Conservation (phyloP, 2,888 invertebrate genomes). For the Globia sparganii region DNA sequence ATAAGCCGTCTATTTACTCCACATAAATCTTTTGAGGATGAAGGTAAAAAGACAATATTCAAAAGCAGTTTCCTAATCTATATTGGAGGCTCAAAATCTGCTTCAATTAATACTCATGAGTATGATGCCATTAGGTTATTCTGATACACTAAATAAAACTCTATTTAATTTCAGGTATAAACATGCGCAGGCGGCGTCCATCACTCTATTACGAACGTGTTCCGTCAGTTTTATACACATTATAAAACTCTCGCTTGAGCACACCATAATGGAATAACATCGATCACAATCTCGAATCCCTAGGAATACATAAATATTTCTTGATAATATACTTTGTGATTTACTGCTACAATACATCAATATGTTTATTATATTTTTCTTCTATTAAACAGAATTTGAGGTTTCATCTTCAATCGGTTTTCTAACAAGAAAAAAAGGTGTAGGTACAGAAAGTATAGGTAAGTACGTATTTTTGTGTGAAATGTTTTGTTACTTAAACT, state of each 20-base stretch:
- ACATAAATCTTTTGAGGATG: not conserved
- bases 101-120: not conserved
- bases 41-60: slow-evolving; percentile 37
- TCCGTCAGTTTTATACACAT: slow-evolving; percentile 48
- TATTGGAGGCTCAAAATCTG: not conserved
- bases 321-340: slow-evolving; percentile 34
- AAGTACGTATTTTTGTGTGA: not conserved
- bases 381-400: slow-evolving; percentile 1
- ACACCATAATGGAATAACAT: slow-evolving; percentile 43
- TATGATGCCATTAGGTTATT: slow-evolving; percentile 5
- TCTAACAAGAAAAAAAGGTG: not conserved
- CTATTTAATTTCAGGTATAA: slow-evolving; percentile 21
- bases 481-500: not conserved
- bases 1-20: not conserved
- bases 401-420: slow-evolving; percentile 10
- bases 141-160: slow-evolving; percentile 15
- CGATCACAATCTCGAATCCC: slow-evolving; percentile 25
- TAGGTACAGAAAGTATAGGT: not conserved
- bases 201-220: slow-evolving; percentile 4
- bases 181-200: slow-evolving; percentile 7
- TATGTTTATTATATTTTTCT: slow-evolving; percentile 24
- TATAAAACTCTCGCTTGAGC: slow-evolving; percentile 42
- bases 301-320: slow-evolving; percentile 23
- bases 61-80: not conserved
- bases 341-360: slow-evolving; percentile 37